A percentile compares a stretch with the other conserved stretches of the same genome.
Evolutionary conservation across 2,113 vertebrate genomes (phyloP).

Genomic region (Nycticebus coucang): DNA sequence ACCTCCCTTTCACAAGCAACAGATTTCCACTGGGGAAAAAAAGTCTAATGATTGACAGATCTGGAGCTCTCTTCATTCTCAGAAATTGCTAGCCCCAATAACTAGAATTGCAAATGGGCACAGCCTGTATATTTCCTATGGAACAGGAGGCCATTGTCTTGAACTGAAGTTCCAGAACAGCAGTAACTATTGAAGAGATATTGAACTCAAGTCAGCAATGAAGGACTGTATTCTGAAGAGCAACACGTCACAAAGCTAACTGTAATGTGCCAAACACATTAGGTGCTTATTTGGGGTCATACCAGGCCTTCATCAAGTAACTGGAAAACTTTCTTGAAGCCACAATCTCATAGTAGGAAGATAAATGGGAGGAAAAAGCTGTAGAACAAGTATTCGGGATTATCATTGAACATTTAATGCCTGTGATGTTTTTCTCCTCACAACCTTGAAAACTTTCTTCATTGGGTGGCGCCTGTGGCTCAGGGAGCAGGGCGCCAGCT

Average conservation of each 20-base stretch:
- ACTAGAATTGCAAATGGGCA: neutral
- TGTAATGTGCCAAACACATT: neutral
- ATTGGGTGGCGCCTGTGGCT: too few species aligned
- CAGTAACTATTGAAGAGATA: slow-evolving; percentile 1
- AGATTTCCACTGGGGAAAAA: neutral
- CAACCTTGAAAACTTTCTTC: slow-evolving; percentile 15
- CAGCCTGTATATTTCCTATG: neutral
- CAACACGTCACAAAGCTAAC: neutral
- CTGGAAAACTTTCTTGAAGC: slow-evolving; percentile 52
- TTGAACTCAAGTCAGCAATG: neutral
- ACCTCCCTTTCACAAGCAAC: neutral
- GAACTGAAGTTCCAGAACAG: slow-evolving; percentile 9
- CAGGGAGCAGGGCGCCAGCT: too few species aligned
- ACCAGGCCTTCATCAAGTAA: slow-evolving; percentile 44
- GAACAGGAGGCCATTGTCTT: neutral
- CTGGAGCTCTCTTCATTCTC: neutral
- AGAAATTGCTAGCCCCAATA: neutral
- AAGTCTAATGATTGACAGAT: slow-evolving; percentile 1
- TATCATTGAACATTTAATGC: slow-evolving; percentile 22
- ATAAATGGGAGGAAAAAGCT: neutral
- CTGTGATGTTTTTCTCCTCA: slow-evolving; percentile 17
- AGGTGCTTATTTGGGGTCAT: slow-evolving; percentile 46
- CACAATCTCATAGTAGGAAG: neutral
- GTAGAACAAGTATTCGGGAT: neutral
- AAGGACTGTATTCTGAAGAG: slow-evolving; percentile 18